phyloP scores from a whole-genome alignment of 2,888 invertebrate genomes.

The Heteromyza rotundicornis region DNA sequence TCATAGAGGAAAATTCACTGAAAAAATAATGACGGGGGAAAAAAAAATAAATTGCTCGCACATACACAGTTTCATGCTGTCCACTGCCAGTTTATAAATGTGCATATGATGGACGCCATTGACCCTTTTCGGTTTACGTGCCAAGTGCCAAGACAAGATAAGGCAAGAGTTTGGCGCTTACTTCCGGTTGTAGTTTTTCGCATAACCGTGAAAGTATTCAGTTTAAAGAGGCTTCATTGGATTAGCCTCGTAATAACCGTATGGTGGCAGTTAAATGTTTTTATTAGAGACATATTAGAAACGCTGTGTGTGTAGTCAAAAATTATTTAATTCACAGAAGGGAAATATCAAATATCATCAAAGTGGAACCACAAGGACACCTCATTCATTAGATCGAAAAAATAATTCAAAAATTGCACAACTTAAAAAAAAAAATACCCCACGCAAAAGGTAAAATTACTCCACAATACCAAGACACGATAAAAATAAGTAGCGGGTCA shows the following conservation, averaged over 20 bases:
- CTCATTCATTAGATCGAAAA: no score
- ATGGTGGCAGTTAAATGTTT: neutral
- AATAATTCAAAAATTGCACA: no score
- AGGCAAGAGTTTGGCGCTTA: neutral
- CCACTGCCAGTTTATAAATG: neutral
- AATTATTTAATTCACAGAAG: neutral
- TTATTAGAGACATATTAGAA: no score
- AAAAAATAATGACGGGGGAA: neutral
- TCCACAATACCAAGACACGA: slow-evolving; percentile 4
- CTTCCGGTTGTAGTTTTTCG: no score
- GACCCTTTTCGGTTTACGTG: neutral
- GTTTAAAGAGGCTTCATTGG: neutral
- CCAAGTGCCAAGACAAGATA: neutral
- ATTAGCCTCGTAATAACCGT: no score
- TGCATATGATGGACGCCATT: neutral
- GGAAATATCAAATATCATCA: neutral
- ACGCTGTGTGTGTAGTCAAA: neutral
- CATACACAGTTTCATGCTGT: no score
- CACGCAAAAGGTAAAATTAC: neutral
- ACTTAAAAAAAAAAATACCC: no score
- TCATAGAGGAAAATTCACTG: neutral
- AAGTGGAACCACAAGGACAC: neutral
- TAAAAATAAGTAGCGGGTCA: slow-evolving; percentile 14
- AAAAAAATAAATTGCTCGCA: no score
- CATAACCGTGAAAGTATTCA: no score